These are phyloP conservation scores for Rhyacophila evoluta DNA, from an alignment of 2,888 invertebrate species.

Conservation along the genomic window DNA sequence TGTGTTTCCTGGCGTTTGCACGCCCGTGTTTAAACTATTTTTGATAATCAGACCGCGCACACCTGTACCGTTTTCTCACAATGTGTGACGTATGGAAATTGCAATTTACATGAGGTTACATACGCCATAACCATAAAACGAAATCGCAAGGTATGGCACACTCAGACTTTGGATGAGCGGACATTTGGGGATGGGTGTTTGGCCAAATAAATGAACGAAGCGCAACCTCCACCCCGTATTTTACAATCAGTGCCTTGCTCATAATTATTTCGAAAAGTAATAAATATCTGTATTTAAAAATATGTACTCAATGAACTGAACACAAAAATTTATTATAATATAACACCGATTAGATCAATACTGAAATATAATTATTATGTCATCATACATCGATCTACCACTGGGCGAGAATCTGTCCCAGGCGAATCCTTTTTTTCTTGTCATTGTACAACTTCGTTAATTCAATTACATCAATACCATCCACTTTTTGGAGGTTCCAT, in stretches of 20 bases:
- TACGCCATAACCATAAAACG: slow-evolving; percentile 7
- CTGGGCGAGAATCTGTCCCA: too few relatives aligned
- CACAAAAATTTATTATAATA: too few relatives aligned
- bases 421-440: too few relatives aligned
- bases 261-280: too few relatives aligned
- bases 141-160: background rate
- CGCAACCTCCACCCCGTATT: background rate
- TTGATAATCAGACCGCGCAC: background rate
- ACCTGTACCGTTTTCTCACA: background rate
- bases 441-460: too few relatives aligned
- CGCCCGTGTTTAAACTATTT: background rate
- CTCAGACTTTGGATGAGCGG: background rate
- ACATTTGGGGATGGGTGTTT: slow-evolving; percentile 23
- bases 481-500: too few relatives aligned
- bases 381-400: too few relatives aligned
- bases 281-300: too few relatives aligned
- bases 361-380: too few relatives aligned
- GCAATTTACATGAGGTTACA: slow-evolving; percentile 4
- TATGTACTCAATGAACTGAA: too few relatives aligned
- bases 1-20: background rate
- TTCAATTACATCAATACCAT: too few relatives aligned
- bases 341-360: too few relatives aligned
- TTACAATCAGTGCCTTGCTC: background rate
- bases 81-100: background rate
- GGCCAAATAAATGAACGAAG: slow-evolving; percentile 29